Evolutionary conservation across 1,140 invertebrate genomes (phyloP), one percentile per base, ranked within the genome.

Genomic region (Epicauta chinensis): DNA sequence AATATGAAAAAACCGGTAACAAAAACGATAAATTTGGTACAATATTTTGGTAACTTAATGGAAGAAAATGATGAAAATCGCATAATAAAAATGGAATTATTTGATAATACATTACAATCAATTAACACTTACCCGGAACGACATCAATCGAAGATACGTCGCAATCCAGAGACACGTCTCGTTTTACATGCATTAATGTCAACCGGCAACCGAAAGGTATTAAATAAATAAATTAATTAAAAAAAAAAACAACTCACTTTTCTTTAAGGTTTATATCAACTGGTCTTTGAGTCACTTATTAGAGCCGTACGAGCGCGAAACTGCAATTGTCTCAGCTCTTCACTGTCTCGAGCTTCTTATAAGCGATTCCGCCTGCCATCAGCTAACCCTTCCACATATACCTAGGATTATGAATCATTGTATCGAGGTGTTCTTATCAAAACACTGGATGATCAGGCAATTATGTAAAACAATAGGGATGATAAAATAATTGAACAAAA

Each of bases 1-100:
- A 62, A 60, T 44, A 55, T 62, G 60, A 54, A 56, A 40, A 49
- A 42, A 43, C 55, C 60, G 2, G 56, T 59, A 10, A 53, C 50
- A 3, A 12, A 53, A 15, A 51, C 53, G 13, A 52, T 51, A 3
- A 38, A 48, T 12, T 30, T 59, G 6, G 13, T 62, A 1, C 44
- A 31, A 32, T 39, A 37, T 16, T 37, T 49, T n/a, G 51, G 45
- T 4, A 9, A 4, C 2, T 34, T 16, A 34, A 55, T 55, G 44
- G 37, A 34, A 42, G 11, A 50, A 15, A 43, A 37, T 15, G 43
- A 17, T 3, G 13, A 51, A 12, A 40, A 51, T 23, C 39, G 51
- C 29, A 49, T 40, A 48, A 36, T 46, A 7, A 55, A 56, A 47
- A 47, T 61, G 16, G 37, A 52, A 38, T 47, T 61, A 7, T 46